phyloP scores from a whole-genome alignment of 1,140 invertebrate genomes.

The Hypothenemus hampei region DNA sequence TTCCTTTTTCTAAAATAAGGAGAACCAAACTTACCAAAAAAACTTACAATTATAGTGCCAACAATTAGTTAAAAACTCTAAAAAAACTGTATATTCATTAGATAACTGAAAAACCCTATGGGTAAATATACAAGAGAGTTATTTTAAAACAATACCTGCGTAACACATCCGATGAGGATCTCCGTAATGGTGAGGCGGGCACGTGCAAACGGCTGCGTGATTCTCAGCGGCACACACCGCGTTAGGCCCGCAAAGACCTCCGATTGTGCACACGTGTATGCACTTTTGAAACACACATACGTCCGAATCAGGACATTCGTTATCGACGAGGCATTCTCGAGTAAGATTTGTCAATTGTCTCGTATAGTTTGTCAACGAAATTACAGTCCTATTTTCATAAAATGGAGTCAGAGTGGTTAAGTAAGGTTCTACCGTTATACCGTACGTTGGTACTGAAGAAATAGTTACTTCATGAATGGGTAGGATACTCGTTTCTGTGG shows the following conservation, averaged over 20 bases:
- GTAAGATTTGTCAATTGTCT: slow-evolving; percentile 16
- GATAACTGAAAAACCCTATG: too few relatives aligned
- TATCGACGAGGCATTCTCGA: slow-evolving; percentile 46
- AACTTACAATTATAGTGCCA: too few relatives aligned
- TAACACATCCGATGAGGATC: slow-evolving; percentile 42
- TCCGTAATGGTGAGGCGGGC: slow-evolving; percentile 53
- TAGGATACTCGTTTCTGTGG: not conserved
- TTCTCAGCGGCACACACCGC: slow-evolving; percentile 64
- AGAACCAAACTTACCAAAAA: too few relatives aligned
- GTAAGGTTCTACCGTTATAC: not conserved
- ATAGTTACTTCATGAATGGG: not conserved
- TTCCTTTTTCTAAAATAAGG: too few relatives aligned
- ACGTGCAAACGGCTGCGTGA: slow-evolving; percentile 67
- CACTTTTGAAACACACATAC: slow-evolving; percentile 66
- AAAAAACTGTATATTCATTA: too few relatives aligned
- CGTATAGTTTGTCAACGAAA: slow-evolving; percentile 22
- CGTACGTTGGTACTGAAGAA: not conserved
- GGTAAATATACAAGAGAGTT: too few relatives aligned
- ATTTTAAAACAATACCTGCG: slow-evolving; percentile 43
- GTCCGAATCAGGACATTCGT: slow-evolving; percentile 61
- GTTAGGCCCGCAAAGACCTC: slow-evolving; percentile 61
- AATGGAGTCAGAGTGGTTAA: slow-evolving; percentile 5
- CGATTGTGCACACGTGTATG: slow-evolving; percentile 63
- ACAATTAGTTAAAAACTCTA: too few relatives aligned
- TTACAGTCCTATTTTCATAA: slow-evolving; percentile 1